Conservation (phyloP, 35 echinoderm and acorn worm species). For the Heliocidaris erythrogramma region DNA sequence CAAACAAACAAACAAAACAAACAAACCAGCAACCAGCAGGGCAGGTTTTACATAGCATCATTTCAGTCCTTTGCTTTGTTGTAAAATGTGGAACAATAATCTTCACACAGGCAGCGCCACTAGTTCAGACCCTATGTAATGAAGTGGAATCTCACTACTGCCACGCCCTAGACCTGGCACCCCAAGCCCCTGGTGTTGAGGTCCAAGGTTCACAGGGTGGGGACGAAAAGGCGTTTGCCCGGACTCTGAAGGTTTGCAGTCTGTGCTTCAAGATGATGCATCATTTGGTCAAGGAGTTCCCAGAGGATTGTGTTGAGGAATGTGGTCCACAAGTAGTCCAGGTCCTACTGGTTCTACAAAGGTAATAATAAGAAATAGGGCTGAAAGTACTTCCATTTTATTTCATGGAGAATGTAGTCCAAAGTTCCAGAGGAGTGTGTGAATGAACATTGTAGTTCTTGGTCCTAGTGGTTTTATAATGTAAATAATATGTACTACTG, state of each 20-base stretch:
- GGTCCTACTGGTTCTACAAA: slow-evolving; percentile 62
- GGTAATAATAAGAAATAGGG: slow-evolving; percentile 43
- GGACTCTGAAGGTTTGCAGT: slow-evolving; percentile 85
- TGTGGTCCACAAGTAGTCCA: slow-evolving; percentile 48
- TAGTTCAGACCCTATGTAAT: slow-evolving; percentile 61
- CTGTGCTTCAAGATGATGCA: slow-evolving; percentile 88
- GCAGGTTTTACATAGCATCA: too few species aligned
- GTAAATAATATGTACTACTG: too few species aligned
- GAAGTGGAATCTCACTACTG: slow-evolving; percentile 77
- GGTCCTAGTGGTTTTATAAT: too few species aligned
- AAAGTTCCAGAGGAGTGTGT: neutral
- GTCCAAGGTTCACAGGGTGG: slow-evolving; percentile 44
- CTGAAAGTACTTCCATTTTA: too few species aligned
- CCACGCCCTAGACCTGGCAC: slow-evolving; percentile 69
- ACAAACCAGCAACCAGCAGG: too few species aligned
- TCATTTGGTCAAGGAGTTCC: slow-evolving; percentile 85
- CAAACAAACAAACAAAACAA: too few species aligned
- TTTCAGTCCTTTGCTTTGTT: too few species aligned
- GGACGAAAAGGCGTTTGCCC: slow-evolving; percentile 76
- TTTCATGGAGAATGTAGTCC: neutral
- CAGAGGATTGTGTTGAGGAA: slow-evolving; percentile 48
- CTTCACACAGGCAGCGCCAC: slow-evolving; percentile 42
- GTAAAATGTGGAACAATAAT: neutral
- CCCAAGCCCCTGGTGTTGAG: slow-evolving; percentile 21
- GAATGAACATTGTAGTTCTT: too few species aligned